These are phyloP conservation scores for Caloenas nicobarica DNA, from an alignment of 2,113 vertebrate species.

Conservation along the genomic window DNA sequence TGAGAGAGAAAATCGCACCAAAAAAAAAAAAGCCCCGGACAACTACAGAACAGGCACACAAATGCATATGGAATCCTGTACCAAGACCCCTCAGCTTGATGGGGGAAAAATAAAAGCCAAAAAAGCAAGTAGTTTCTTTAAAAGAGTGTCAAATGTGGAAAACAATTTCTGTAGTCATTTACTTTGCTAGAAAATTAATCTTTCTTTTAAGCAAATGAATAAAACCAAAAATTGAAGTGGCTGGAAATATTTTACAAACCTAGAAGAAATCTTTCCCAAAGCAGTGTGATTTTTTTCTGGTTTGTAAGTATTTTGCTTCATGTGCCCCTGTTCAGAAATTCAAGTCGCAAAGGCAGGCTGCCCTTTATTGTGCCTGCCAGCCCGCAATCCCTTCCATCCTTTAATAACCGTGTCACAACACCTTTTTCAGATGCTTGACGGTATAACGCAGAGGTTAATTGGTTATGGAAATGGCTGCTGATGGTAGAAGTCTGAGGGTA, in stretches of 20 bases:
- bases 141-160: neutral
- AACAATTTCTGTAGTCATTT: neutral
- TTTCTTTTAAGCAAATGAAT: neutral
- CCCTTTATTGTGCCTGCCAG: slow-evolving; percentile 41
- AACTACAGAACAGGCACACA: neutral
- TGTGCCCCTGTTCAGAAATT: neutral
- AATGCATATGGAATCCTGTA: too few species aligned
- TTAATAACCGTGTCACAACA: slow-evolving; percentile 60
- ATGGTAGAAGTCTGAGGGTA: slow-evolving; percentile 48
- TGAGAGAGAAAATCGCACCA: neutral
- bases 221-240: neutral
- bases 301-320: neutral
- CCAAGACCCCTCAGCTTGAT: neutral
- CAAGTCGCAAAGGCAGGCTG: neutral
- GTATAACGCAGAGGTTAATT: slow-evolving; percentile 57
- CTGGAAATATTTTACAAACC: neutral
- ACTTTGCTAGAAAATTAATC: neutral
- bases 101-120: neutral
- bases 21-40: neutral
- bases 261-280: neutral
- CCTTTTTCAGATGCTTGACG: slow-evolving; percentile 61
- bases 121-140: neutral
- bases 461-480: slow-evolving; percentile 66
- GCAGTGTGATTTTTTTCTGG: neutral
- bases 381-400: slow-evolving; percentile 32